A percentile compares a stretch with the other conserved stretches of the same genome.
These are phyloP conservation scores for Chouioia cunea DNA, from an alignment of 2,888 invertebrate genomes.

Conservation along the genomic window DNA sequence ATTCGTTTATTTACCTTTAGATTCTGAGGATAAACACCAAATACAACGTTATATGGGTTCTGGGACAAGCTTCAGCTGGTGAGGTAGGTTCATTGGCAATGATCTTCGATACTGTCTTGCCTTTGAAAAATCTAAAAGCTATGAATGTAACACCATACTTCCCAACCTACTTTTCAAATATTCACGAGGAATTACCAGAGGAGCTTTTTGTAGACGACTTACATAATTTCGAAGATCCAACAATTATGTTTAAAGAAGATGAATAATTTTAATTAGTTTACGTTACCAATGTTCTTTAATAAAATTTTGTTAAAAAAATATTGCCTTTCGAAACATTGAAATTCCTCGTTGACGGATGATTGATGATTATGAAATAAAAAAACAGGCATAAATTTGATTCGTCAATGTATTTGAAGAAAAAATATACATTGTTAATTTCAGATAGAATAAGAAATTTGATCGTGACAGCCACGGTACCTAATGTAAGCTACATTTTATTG, in stretches of 20 bases:
- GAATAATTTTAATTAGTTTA: conserved; percentile 42
- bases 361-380: conserved; percentile 25
- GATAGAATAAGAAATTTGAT: conserved; percentile 50
- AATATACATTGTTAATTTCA: conserved; percentile 49
- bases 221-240: conserved; percentile 80
- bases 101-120: conserved; percentile 84
- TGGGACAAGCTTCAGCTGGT: conserved; percentile 86
- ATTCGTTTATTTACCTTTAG: conserved; percentile 72
- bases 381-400: conserved; percentile 39
- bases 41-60: conserved; percentile 91
- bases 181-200: conserved; percentile 73
- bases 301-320: conserved; percentile 43
- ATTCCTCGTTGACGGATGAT: conserved; percentile 5
- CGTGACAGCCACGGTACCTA: conserved; percentile 51
- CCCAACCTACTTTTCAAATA: conserved; percentile 82
- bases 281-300: conserved; percentile 33
- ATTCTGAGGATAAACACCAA: conserved; percentile 94
- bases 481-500: conserved; percentile 59
- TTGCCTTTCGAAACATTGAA: neutral
- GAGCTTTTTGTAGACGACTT: conserved; percentile 83
- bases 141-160: conserved; percentile 73
- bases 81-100: conserved; percentile 83
- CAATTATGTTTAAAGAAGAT: conserved; percentile 75
- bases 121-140: conserved; percentile 69
- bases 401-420: conserved; percentile 49